Evolutionary conservation across 2,113 vertebrate species (phyloP), one percentile per base, ranked within the genome.

Genomic region (Tringa solitaria): DNA sequence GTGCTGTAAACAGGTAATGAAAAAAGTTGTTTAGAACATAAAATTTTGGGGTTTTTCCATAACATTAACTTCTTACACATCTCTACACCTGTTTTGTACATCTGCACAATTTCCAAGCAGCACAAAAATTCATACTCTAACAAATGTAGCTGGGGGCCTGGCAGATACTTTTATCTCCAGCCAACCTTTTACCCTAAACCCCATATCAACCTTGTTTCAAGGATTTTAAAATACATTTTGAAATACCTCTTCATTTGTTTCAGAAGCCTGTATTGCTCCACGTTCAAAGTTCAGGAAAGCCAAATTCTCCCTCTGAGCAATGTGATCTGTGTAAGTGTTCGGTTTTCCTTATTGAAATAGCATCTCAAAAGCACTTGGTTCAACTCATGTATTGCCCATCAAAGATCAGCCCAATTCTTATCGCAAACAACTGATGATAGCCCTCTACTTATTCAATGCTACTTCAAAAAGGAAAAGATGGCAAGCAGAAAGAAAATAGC

Each of bases 281-380:
- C 30, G 22, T n/a, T 37, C 6, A 30, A 35, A 54, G 23, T 46
- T 86, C 23, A 60, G 33, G n/a, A 89, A 61, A 80, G 46, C 9
- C 18, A 43, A 74, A 67, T 41, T 72, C 22, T 63, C 17, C 5
- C 30, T 67, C 41, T 14, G 26, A 92, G 35, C 41, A 53, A 8
- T 1, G 4, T 4, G 8, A 72, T 33, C 4, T n/a, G 1, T 4
- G 35, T 0, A 2, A 15, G 10, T 5, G 10, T 6, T 82, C 65
- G 12, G 2, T 83, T 51, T 73, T 69, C 63, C 45, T 28, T 76
- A 57, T 0, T 65, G 45, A 94, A 83, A 65, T 1, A 43, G 14
- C 59, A 69, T 8, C 19, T 77, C 27, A 16, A 77, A 54, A 73
- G 59, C 22, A 10, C 30, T 39, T 2, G 1, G 19, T 35, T 83